phyloP scores from a whole-genome alignment of 2,113 vertebrate species.

The Crotalus tigris region DNA sequence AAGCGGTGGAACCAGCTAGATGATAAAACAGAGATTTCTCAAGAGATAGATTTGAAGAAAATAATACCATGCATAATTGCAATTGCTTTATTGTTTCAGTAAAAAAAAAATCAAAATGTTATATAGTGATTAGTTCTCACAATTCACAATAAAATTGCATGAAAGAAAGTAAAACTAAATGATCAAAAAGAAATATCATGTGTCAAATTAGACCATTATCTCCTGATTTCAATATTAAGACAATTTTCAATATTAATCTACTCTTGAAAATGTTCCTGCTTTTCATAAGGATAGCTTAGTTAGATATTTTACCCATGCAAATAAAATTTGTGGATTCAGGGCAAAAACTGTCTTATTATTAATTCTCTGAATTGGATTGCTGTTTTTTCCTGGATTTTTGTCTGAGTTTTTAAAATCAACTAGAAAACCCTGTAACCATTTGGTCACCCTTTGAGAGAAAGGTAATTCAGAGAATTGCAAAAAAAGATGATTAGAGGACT shows the following conservation, averaged over 20 bases:
- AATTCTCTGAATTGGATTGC: not conserved
- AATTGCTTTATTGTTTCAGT: not conserved
- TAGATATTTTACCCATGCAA: not conserved
- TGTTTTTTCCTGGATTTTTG: not conserved
- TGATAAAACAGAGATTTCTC: not conserved
- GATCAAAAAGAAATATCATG: not conserved
- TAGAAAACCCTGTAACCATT: too few relatives aligned
- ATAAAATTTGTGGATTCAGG: not conserved
- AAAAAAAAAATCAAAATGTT: not conserved
- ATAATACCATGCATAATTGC: not conserved
- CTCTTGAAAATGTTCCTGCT: not conserved
- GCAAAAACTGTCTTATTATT: not conserved
- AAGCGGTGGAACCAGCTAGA: not conserved
- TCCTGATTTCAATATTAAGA: not conserved
- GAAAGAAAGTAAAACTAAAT: not conserved
- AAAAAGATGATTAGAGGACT: too few relatives aligned
- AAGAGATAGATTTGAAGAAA: conserved; percentile 18
- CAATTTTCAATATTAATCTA: not conserved
- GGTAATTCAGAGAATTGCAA: too few relatives aligned
- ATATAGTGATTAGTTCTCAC: not conserved
- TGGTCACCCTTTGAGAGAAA: too few relatives aligned
- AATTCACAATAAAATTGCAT: not conserved
- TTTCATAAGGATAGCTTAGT: not conserved
- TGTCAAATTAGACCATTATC: not conserved
- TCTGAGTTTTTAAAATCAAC: not conserved